phyloP scores from a whole-genome alignment of 2,888 invertebrate species.

The Nomada flava region DNA sequence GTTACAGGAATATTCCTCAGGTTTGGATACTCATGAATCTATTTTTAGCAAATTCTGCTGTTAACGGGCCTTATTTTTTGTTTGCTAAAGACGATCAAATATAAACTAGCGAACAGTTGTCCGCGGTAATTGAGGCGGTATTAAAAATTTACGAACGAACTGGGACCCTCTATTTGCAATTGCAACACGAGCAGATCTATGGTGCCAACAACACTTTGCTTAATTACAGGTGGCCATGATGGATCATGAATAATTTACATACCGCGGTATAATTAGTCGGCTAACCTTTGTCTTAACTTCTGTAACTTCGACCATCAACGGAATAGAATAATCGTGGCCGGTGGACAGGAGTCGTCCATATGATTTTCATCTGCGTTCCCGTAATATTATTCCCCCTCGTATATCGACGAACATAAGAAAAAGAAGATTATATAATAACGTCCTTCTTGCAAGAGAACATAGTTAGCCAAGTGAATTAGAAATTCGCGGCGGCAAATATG shows the following conservation, averaged over 20 bases:
- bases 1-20: no score
- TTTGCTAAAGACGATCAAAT: no score
- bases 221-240: constrained; percentile 65
- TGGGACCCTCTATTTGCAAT: constrained; percentile 7
- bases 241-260: constrained; percentile 58
- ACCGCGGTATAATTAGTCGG: constrained; percentile 64
- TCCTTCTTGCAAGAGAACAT: neutral
- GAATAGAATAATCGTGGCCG: constrained; percentile 19
- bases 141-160: constrained; percentile 14
- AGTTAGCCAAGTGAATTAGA: neutral
- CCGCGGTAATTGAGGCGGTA: neutral
- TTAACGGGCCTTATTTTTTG: no score
- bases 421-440: neutral
- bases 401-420: neutral
- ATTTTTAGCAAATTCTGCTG: no score
- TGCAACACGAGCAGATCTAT: constrained; percentile 34
- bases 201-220: constrained; percentile 51
- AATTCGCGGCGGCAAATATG: neutral
- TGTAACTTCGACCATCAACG: constrained; percentile 11
- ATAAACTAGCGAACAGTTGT: no score
- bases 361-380: constrained; percentile 26
- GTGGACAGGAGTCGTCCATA: constrained; percentile 9
- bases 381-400: neutral
- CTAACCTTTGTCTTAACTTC: constrained; percentile 51
- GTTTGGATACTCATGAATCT: no score